Percentiles rank a stretch among this genome's conserved stretches.
These are phyloP conservation scores for Scelioninae gen. 1 DNA, from an alignment of 2,888 invertebrate species.

Conservation along the genomic window DNA sequence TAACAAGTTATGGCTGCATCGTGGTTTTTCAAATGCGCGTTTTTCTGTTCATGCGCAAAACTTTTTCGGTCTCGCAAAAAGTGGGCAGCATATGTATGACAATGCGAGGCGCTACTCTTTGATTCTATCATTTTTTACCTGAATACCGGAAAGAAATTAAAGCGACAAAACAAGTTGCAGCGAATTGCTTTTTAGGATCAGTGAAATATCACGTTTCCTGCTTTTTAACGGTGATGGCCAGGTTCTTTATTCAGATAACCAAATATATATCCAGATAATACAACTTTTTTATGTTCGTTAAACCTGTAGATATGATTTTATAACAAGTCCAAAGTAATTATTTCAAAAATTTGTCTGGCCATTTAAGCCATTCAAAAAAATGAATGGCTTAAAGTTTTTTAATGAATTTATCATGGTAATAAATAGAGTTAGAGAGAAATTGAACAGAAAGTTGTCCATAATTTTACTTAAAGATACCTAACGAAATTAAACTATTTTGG, in stretches of 20 bases:
- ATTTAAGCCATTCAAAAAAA: no score
- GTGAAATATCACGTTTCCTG: conserved; percentile 26
- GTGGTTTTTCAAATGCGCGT: conserved; percentile 3
- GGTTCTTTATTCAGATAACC: conserved; percentile 11
- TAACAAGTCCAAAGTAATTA: neutral
- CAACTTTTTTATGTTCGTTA: conserved; percentile 4
- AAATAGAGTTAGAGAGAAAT: no score
- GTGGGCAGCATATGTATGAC: neutral
- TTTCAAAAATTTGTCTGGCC: no score
- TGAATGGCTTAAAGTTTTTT: no score
- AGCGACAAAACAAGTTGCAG: conserved; percentile 13
- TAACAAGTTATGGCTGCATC: conserved; percentile 6
- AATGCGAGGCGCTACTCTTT: conserved; percentile 7
- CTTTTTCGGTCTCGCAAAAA: neutral
- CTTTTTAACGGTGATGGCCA: conserved; percentile 8
- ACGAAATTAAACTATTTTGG: no score
- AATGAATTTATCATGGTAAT: no score
- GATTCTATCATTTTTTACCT: conserved; percentile 8
- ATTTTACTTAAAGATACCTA: no score
- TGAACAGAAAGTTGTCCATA: no score
- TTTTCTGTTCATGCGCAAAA: neutral
- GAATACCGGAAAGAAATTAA: conserved; percentile 28
- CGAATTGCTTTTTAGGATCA: conserved; percentile 31
- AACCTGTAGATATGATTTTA: neutral
- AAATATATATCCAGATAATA: conserved; percentile 1